phyloP scores from a whole-genome alignment of 2,113 vertebrate genomes.

The Tor tambroides region DNA sequence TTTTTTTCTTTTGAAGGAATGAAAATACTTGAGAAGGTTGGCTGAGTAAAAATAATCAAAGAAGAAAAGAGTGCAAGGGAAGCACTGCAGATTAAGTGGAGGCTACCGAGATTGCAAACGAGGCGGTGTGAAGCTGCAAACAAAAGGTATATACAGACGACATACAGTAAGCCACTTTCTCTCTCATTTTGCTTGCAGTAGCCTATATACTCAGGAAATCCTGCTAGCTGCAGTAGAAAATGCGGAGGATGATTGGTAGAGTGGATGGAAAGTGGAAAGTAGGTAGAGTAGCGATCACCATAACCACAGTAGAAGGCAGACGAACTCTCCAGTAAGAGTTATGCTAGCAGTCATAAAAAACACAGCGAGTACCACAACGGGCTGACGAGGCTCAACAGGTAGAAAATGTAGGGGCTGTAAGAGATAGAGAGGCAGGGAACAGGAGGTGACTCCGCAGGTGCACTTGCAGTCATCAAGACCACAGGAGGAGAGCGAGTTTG shows the following conservation, averaged over 20 bases:
- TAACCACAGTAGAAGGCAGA: neutral
- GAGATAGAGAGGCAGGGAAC: neutral
- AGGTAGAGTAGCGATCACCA: neutral
- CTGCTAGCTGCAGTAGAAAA: neutral
- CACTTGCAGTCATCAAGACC: conserved; percentile 22
- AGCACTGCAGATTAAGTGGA: neutral
- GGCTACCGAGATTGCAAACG: neutral
- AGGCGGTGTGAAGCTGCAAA: neutral
- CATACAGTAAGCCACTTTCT: neutral
- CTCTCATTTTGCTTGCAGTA: neutral
- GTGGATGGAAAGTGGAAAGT: neutral
- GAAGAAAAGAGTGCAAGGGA: neutral
- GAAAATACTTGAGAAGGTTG: neutral
- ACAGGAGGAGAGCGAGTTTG: neutral
- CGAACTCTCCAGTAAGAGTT: neutral
- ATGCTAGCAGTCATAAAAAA: conserved; percentile 18
- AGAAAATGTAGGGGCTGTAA: conserved; percentile 2
- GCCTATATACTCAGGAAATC: neutral
- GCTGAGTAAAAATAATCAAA: neutral
- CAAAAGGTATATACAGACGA: neutral
- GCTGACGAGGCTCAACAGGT: neutral
- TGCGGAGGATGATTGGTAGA: neutral
- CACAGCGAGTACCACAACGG: neutral
- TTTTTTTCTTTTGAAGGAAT: neutral
- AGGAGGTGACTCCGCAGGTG: neutral